Percentiles rank a stretch among this genome's conserved stretches.
Evolutionary conservation across 2,797 vertebrate genomes (phyloP).

Genomic region (Eospalax fontanierii): DNA sequence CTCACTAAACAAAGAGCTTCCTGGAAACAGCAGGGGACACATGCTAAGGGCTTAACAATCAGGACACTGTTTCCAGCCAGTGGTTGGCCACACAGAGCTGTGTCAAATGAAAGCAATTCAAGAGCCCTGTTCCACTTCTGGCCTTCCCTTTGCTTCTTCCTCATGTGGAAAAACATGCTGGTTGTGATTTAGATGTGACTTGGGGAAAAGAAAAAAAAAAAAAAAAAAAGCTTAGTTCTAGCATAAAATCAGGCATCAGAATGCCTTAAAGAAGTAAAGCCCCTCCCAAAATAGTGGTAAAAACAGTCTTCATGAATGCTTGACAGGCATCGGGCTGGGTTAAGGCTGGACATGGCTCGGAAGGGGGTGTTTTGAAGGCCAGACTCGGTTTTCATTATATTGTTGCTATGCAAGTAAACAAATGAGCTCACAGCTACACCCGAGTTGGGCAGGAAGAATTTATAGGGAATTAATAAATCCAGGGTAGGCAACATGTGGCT

Average conservation of each 20-base stretch:
- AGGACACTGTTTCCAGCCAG: constrained; percentile 69
- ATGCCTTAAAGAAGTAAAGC: constrained; percentile 52
- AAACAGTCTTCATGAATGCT: background rate
- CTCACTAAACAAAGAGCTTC: constrained; percentile 79
- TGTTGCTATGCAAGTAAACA: constrained; percentile 88
- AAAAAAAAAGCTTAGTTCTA: background rate
- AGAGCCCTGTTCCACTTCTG: constrained; percentile 48
- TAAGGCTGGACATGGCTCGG: constrained; percentile 70
- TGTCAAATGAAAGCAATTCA: constrained; percentile 47
- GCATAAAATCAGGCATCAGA: constrained; percentile 59
- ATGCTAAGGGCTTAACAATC: constrained; percentile 64
- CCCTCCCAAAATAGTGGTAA: background rate
- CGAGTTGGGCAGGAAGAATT: constrained; percentile 69
- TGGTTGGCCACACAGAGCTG: background rate
- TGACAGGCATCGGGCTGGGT: constrained; percentile 69
- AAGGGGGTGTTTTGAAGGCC: constrained; percentile 80
- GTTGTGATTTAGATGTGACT: constrained; percentile 53
- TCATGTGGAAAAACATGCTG: constrained; percentile 1
- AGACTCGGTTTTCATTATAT: constrained; percentile 86
- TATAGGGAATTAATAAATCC: constrained; percentile 84
- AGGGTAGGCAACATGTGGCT: constrained; percentile 66
- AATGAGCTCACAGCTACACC: constrained; percentile 88
- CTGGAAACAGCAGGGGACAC: constrained; percentile 74
- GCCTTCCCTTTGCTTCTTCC: constrained; percentile 64
- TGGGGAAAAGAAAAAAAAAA: background rate